Conservation (phyloP, 2,113 vertebrate genomes). For the Anoplopoma fimbria region DNA sequence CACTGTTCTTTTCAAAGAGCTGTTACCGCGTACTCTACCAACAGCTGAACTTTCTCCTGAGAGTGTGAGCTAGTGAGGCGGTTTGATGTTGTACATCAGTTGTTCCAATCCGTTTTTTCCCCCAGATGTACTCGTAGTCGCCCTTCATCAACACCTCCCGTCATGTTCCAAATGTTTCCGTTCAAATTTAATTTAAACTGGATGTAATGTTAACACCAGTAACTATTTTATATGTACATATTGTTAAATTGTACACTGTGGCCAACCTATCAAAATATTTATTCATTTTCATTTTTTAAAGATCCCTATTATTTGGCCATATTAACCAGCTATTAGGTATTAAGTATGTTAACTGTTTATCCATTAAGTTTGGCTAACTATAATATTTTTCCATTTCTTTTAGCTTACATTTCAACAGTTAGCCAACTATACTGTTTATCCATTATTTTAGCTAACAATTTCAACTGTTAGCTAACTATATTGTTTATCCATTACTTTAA, state of each 20-base stretch:
- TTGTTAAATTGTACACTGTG: not conserved
- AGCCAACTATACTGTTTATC: not conserved
- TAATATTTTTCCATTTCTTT: not conserved
- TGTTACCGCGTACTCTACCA: constrained; percentile 1
- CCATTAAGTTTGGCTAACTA: not conserved
- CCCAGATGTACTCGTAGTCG: not conserved
- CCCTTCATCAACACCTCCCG: not conserved
- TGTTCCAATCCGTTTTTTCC: not conserved
- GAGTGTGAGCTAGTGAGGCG: not conserved
- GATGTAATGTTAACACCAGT: not conserved
- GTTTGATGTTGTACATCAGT: constrained; percentile 9
- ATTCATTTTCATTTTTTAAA: too few species aligned
- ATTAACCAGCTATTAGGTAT: not conserved
- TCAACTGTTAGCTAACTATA: too few species aligned
- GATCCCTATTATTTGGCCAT: too few species aligned
- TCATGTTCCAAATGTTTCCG: not conserved
- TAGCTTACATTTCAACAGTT: not conserved
- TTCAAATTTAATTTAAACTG: not conserved
- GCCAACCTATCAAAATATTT: not conserved
- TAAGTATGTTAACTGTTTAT: not conserved
- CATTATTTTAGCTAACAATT: too few species aligned
- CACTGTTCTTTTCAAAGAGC: constrained; percentile 56
- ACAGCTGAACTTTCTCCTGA: constrained; percentile 30
- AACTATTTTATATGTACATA: not conserved
- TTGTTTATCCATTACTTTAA: too few species aligned